Evolutionary conservation across 2,888 invertebrate species (phyloP).

Genomic region (Acronicta aceris): DNA sequence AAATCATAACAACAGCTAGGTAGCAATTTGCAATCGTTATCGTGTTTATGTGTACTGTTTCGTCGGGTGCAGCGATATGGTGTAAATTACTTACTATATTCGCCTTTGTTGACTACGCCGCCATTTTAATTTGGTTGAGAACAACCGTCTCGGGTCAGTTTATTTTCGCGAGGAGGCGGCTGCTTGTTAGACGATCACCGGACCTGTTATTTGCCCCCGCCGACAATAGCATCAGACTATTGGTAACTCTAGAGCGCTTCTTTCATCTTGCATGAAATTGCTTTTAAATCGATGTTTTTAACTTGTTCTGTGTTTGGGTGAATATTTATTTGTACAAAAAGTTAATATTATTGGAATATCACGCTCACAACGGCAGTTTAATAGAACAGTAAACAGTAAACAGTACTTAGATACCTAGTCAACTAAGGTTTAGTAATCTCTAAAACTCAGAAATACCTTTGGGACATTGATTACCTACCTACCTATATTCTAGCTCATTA

Average conservation of each 20-base stretch:
- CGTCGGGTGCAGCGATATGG: slow-evolving; percentile 58
- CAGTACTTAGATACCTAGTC: too few species aligned
- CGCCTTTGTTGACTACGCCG: slow-evolving; percentile 69
- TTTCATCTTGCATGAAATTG: slow-evolving; percentile 75
- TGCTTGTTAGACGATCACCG: slow-evolving; percentile 58
- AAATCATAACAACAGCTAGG: slow-evolving; percentile 29
- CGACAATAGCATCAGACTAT: slow-evolving; percentile 63
- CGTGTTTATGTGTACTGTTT: slow-evolving; percentile 56
- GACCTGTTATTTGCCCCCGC: slow-evolving; percentile 62
- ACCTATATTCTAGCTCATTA: slow-evolving; percentile 51
- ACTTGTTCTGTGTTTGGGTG: slow-evolving; percentile 52
- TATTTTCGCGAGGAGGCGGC: slow-evolving; percentile 57
- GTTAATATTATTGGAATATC: slow-evolving; percentile 23
- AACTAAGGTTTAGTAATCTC: too few species aligned
- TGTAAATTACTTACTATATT: slow-evolving; percentile 59
- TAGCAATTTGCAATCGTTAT: slow-evolving; percentile 61
- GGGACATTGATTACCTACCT: too few species aligned
- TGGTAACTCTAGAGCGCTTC: slow-evolving; percentile 71
- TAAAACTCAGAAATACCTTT: slow-evolving; percentile 17
- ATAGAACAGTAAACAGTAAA: background rate
- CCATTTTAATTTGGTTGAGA: slow-evolving; percentile 73
- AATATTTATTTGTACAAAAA: slow-evolving; percentile 56
- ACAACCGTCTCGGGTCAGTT: slow-evolving; percentile 59
- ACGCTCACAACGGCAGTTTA: slow-evolving; percentile 5
- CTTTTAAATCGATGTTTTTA: slow-evolving; percentile 64